Base-by-base conservation (phyloP, 2,888 invertebrate species). In the Amphipoea oculea region DNA sequence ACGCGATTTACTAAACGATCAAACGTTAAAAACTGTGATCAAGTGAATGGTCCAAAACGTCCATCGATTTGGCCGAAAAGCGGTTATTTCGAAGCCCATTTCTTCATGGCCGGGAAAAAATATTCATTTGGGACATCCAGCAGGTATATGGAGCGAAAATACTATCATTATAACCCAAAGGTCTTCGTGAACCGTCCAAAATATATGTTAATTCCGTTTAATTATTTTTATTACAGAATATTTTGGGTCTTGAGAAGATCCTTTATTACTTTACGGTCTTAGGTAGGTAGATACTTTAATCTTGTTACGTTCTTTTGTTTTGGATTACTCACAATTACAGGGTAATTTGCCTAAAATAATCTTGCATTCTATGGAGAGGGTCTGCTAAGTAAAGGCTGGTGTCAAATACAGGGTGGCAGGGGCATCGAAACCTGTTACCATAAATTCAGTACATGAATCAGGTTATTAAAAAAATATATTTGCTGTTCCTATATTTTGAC, bases 11-110 rank as follows among this genome's bases (percentile, higher is more conserved):
- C 85, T 92, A 92, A 94, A 94, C 88, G 92, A 90, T 91, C 89
- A 82, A 84, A 86, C 84, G 87, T 90, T 94, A 93, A 95, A 92
- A 93, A 92, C 93, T 90, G 93, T 94, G 91, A 94, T 95, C 93
- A 92, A 90, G 91, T 91, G 92, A 95, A 93, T 91, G 93, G 87
- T 93, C 85, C 90, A 90, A 93, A 94, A 91, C 90, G 91, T 89
- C 89, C 91, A 92, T 93, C 93, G 91, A 91, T 89, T 90, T 90
- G 89, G 90, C 88, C 90, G 92, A 91, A 93, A 92, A 93, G 92
- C 90, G 90, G 92, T 93, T 91, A 94, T 95, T 94, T 93, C 87
- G 82, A 79, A 86, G 78, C 76, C 83, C 88, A 78, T 81, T 89
- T 81, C 82, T 82, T 87, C 84, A 86, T 84, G 84, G 78, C 70